Percentiles rank a stretch among this genome's conserved stretches.
phyloP scores from a whole-genome alignment of 92 coral and sea anemone genomes.

The Porites divaricata region DNA sequence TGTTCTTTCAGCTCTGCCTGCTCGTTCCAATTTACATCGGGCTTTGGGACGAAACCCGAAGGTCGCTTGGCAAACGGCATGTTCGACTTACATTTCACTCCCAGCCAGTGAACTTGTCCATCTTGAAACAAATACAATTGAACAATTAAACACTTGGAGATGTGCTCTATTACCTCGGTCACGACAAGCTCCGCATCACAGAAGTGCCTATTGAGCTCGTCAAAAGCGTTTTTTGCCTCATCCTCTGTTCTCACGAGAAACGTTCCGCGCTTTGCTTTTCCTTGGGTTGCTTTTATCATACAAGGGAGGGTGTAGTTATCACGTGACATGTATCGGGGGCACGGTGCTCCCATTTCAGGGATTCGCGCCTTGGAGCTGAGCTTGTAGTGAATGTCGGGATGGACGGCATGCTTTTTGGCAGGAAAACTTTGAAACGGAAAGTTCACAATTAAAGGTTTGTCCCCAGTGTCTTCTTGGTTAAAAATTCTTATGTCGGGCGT shows the following conservation, averaged over 20 bases:
- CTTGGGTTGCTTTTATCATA: constrained; percentile 89
- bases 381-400: constrained; percentile 83
- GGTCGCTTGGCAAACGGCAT: constrained; percentile 55
- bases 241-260: constrained; percentile 66
- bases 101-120: constrained; percentile 77
- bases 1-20: constrained; percentile 66
- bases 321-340: constrained; percentile 77
- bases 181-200: constrained; percentile 67
- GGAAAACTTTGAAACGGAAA: constrained; percentile 81
- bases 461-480: constrained; percentile 59
- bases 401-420: constrained; percentile 80
- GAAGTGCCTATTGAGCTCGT: constrained; percentile 60
- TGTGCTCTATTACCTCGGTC: constrained; percentile 73
- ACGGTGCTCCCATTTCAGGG: constrained; percentile 81
- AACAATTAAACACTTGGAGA: constrained; percentile 62
- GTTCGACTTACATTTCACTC: constrained; percentile 66
- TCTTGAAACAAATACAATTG: constrained; percentile 79
- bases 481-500: constrained; percentile 66
- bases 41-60: constrained; percentile 41
- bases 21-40: constrained; percentile 74
- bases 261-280: constrained; percentile 79
- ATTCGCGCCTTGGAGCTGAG: constrained; percentile 75
- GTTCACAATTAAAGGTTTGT: constrained; percentile 63
- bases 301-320: constrained; percentile 80
- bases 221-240: constrained; percentile 59